Percentiles rank a stretch among this genome's conserved stretches.
These are phyloP conservation scores for Atta colombica DNA, from an alignment of 1,140 invertebrate species.

Conservation along the genomic window DNA sequence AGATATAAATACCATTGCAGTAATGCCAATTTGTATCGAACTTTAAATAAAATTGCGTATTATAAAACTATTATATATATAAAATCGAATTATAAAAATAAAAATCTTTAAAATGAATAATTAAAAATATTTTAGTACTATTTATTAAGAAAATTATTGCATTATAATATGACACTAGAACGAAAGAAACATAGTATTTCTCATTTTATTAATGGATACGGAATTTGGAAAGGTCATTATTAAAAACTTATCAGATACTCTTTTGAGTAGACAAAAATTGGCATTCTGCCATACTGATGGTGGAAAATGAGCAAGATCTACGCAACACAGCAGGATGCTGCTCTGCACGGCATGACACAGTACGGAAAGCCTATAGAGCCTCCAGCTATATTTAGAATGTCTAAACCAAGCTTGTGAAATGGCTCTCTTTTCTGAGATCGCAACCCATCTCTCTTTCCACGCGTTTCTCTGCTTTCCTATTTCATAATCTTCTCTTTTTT, in stretches of 20 bases:
- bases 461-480: constrained; percentile 54
- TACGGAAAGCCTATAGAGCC: constrained; percentile 82
- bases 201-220: constrained; percentile 22
- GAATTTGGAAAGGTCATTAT: constrained; percentile 49
- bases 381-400: constrained; percentile 85
- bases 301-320: constrained; percentile 81
- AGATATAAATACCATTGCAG: neutral
- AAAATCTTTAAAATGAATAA: constrained; percentile 1
- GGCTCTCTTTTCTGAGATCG: constrained; percentile 79
- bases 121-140: neutral
- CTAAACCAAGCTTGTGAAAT: constrained; percentile 86
- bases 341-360: constrained; percentile 79
- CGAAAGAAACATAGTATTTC: neutral
- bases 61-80: neutral
- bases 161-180: neutral
- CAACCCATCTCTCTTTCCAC: constrained; percentile 53
- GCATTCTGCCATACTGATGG: constrained; percentile 75
- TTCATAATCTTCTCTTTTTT: constrained; percentile 68
- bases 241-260: constrained; percentile 63
- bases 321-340: constrained; percentile 78
- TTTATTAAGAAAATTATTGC: constrained; percentile 21
- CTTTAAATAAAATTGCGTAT: neutral
- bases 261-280: constrained; percentile 74
- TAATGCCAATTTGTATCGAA: neutral
- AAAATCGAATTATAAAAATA: neutral